These are phyloP conservation scores for Druon quercuslanigerum DNA, from an alignment of 1,140 invertebrate genomes.

Conservation along the genomic window DNA sequence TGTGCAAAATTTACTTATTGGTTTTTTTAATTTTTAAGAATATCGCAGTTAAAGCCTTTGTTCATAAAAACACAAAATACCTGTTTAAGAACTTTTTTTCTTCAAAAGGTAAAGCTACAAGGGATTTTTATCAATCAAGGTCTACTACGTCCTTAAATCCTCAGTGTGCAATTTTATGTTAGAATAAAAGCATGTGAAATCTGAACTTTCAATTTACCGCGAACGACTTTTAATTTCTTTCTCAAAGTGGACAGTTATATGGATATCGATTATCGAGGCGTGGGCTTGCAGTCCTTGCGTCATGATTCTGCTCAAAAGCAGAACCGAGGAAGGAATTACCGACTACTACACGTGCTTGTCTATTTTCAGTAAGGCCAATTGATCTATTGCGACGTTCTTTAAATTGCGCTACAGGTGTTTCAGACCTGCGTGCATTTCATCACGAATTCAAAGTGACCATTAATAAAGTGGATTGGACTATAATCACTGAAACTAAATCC, in stretches of 20 bases:
- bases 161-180: background rate
- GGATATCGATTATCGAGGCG: conserved; percentile 25
- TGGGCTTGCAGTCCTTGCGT: conserved; percentile 13
- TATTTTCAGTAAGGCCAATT: conserved; percentile 6
- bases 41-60: no score
- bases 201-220: background rate
- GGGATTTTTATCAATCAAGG: no score
- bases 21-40: no score
- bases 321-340: background rate
- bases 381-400: conserved; percentile 8
- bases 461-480: no score
- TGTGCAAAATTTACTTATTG: no score
- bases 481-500: no score
- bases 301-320: conserved; percentile 8
- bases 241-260: conserved; percentile 20
- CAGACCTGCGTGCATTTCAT: background rate
- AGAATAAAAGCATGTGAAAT: background rate
- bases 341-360: background rate
- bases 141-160: background rate
- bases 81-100: no score
- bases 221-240: conserved; percentile 28
- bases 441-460: no score
- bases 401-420: conserved; percentile 36
- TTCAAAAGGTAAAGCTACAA: no score
- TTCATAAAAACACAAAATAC: no score